phyloP scores from a whole-genome alignment of 2,797 vertebrate species.

The Cetoscarus ocellatus region DNA sequence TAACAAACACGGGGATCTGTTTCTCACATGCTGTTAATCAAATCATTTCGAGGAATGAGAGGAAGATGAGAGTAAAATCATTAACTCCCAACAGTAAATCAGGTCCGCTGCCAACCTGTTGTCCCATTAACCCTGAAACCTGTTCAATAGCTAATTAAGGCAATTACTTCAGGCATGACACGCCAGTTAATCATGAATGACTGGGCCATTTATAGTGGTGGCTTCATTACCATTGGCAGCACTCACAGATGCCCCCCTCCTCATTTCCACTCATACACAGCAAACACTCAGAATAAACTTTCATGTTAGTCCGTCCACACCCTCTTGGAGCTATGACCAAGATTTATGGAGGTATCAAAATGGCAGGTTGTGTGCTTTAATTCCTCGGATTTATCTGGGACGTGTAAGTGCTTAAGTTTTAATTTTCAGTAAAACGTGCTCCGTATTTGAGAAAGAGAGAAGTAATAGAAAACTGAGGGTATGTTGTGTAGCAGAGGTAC shows the following conservation, averaged over 20 bases:
- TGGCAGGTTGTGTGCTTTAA: slow-evolving; percentile 16
- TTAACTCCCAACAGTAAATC: slow-evolving; percentile 94
- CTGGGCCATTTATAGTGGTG: slow-evolving; percentile 82
- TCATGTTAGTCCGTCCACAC: slow-evolving; percentile 37
- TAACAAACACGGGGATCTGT: slow-evolving; percentile 95
- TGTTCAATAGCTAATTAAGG: slow-evolving; percentile 96
- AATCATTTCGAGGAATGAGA: slow-evolving; percentile 94
- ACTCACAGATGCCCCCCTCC: slow-evolving; percentile 47
- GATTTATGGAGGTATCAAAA: slow-evolving; percentile 4
- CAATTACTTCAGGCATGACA: slow-evolving; percentile 92
- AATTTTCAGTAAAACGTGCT: too few relatives aligned
- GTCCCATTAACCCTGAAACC: slow-evolving; percentile 93
- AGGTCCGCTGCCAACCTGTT: slow-evolving; percentile 90
- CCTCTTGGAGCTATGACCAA: slow-evolving; percentile 42
- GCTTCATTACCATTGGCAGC: slow-evolving; percentile 85
- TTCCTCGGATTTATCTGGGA: too few relatives aligned
- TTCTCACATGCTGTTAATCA: slow-evolving; percentile 93
- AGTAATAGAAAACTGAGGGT: too few relatives aligned
- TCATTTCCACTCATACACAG: too few relatives aligned
- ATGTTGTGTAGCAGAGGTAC: too few relatives aligned
- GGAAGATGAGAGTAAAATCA: slow-evolving; percentile 95
- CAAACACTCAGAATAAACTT: slow-evolving; percentile 45
- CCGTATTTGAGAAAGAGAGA: too few relatives aligned
- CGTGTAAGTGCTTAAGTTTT: too few relatives aligned
- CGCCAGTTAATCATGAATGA: slow-evolving; percentile 88